phyloP scores from a whole-genome alignment of 1,140 invertebrate genomes.

The Phocides pigmalion region DNA sequence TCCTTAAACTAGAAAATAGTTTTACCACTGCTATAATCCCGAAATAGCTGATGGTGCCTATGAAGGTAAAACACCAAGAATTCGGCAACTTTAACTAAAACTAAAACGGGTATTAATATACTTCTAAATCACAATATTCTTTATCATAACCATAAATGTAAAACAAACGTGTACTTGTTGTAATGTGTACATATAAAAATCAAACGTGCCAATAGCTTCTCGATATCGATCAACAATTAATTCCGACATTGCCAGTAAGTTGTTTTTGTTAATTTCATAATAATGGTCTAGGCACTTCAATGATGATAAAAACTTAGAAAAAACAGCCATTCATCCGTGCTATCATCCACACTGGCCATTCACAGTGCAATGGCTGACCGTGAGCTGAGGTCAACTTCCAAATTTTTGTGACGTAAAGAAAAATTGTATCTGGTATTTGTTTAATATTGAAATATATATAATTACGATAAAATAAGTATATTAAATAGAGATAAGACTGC shows the following conservation, averaged over 20 bases:
- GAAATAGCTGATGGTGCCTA: no score
- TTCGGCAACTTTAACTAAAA: no score
- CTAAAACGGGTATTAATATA: no score
- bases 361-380: conserved; percentile 47
- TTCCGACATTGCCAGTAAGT: conserved; percentile 43
- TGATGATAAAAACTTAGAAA: conserved; percentile 44
- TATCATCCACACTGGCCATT: no score
- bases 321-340: conserved; percentile 47
- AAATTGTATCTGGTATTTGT: no score
- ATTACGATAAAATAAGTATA: no score
- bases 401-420: neutral
- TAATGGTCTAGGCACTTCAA: conserved; percentile 33
- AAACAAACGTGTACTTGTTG: neutral
- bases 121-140: no score
- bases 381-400: conserved; percentile 46
- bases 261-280: conserved; percentile 47
- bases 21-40: no score
- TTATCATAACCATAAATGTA: neutral
- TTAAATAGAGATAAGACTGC: no score
- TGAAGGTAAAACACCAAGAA: no score
- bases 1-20: no score
- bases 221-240: conserved; percentile 69
- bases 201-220: conserved; percentile 46
- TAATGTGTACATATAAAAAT: neutral
- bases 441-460: no score